phyloP scores from a whole-genome alignment of 2,888 invertebrate genomes.

The Harpalus rubripes region DNA sequence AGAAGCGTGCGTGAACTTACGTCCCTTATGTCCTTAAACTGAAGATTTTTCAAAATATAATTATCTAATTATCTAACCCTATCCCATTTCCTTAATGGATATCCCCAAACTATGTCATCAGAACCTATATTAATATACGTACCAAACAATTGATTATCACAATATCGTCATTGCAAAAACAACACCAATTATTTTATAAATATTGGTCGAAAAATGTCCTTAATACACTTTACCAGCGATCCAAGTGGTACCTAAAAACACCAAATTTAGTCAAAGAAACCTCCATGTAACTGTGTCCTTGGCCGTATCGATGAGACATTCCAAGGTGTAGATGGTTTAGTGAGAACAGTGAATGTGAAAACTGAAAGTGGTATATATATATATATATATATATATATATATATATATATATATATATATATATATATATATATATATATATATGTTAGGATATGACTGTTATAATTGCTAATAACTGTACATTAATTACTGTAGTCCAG shows the following conservation, averaged over 20 bases:
- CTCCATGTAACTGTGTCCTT: slow-evolving; percentile 9
- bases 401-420: too few species aligned
- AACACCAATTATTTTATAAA: slow-evolving; percentile 7
- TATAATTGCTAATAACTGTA: too few species aligned
- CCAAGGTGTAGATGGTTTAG: slow-evolving; percentile 10
- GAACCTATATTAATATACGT: not conserved
- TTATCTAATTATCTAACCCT: slow-evolving; percentile 7
- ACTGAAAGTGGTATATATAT: not conserved
- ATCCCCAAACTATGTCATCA: not conserved
- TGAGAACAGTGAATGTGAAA: not conserved
- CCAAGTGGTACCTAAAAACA: not conserved
- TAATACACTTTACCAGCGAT: slow-evolving; percentile 15
- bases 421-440: too few species aligned
- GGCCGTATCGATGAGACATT: not conserved
- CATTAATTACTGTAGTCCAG: too few species aligned
- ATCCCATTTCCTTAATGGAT: slow-evolving; percentile 25
- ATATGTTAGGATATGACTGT: too few species aligned
- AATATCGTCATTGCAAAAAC: not conserved
- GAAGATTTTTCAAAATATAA: too few species aligned
- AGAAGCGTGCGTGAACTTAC: too few species aligned
- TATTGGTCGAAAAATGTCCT: slow-evolving; percentile 7
- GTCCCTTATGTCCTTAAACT: too few species aligned
- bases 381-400: too few species aligned
- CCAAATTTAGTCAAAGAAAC: slow-evolving; percentile 18
- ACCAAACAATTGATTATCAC: not conserved